Conservation (phyloP, 2,113 vertebrate genomes). For the Tragulus kanchil region DNA sequence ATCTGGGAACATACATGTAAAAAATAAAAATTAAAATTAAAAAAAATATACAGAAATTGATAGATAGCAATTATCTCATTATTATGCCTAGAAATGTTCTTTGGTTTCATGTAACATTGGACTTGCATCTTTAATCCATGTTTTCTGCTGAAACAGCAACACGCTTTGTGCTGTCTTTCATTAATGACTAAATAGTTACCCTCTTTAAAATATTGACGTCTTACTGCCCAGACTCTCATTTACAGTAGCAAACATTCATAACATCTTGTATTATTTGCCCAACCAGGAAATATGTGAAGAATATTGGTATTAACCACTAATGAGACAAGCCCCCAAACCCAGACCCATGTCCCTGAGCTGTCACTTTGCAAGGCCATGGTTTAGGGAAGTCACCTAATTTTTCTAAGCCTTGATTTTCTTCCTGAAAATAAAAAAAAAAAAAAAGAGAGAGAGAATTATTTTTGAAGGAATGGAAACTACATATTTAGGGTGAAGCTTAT, state of each 20-base stretch:
- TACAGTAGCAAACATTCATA: background rate
- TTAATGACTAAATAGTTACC: background rate
- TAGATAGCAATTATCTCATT: background rate
- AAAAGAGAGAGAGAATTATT: background rate
- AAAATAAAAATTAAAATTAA: too few relatives aligned
- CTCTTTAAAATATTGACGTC: constrained; percentile 23
- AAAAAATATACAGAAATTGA: background rate
- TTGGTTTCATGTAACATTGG: background rate
- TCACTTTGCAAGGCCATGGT: background rate
- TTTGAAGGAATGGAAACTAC: background rate
- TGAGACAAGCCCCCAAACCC: background rate
- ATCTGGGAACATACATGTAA: too few relatives aligned
- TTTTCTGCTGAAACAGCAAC: background rate
- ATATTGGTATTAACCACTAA: background rate
- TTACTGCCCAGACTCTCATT: background rate
- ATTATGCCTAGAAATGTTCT: background rate
- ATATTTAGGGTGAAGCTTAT: background rate
- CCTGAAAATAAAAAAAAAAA: background rate
- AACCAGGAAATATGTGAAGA: background rate
- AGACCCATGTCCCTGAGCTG: fast-evolving
- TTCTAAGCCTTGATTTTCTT: background rate
- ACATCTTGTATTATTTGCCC: constrained; percentile 4
- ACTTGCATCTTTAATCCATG: background rate
- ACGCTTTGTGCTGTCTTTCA: background rate
- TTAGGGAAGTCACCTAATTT: background rate